Evolutionary conservation across 2,888 invertebrate genomes (phyloP), one percentile per base, ranked within the genome.

Genomic region (Slavum lentiscoides): DNA sequence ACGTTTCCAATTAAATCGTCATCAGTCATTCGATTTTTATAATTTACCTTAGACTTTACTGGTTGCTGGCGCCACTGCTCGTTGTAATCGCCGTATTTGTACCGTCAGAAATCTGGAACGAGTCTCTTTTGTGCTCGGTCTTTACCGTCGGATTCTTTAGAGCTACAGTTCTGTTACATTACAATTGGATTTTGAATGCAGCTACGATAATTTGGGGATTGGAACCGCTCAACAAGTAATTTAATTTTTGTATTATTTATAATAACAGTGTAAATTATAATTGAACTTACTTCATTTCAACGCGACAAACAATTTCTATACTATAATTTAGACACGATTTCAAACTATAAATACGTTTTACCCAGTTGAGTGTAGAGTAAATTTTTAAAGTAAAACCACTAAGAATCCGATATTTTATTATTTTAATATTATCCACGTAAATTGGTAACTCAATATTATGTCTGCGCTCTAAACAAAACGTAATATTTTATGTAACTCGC

Each of bases 61-160:
- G 64, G 37, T 82, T 75, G 74, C 83, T 93, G 1, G 91, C 92
- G 74, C 85, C 92, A 0, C 85, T 94, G 15, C 86, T 94, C 55
- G 58, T 70, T 11, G 21, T 19, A 9, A 17, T 77, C 11, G 93
- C 94, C 0, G 86, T 93, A 21, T 93, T 94, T 85, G 90, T 93
- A 0, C 94, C 94, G 0, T 88, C 92, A 0, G 93, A 93, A 86
- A 94, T 94, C 86, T 94, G 93, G 92, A 90, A 90, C 9, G 94
- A 95, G 84, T 87, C 90, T 0, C 86, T 93, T 0, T 84, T 89
- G 21, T 89, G 89, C 62, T 87, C 92, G 0, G 85, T 92, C 13
- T 90, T 92, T 83, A 88, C 93, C 1, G 88, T 92, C 9, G 93
- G 92, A 15, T 91, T 92, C 85, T 85, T 94, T 82, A 89, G 94